Percentiles rank a stretch among this genome's conserved stretches.
Evolutionary conservation across 2,113 vertebrate species (phyloP).

Genomic region (Opisthocomus hoazin): DNA sequence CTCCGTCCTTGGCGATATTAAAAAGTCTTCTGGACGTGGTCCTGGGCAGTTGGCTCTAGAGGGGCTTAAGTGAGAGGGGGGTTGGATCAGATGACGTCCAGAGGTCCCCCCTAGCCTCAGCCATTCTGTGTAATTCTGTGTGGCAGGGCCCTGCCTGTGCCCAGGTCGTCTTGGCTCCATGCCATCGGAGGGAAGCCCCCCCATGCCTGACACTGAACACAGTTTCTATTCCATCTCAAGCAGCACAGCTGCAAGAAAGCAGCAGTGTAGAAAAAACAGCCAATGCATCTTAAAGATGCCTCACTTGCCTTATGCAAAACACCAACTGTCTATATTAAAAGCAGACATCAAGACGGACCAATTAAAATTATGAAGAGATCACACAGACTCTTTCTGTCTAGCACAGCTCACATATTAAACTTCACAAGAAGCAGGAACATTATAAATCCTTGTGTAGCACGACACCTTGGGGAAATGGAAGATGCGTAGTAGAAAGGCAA

Average conservation of each 20-base stretch:
- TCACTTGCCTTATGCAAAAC: neutral
- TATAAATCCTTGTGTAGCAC: neutral
- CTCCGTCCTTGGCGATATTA: neutral
- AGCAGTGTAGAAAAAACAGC: neutral
- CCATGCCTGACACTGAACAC: neutral
- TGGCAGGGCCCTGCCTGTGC: neutral
- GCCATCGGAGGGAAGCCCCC: neutral
- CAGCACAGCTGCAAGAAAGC: neutral
- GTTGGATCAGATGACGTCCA: neutral
- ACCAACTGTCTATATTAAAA: neutral
- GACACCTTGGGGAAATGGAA: neutral
- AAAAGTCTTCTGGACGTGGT: neutral
- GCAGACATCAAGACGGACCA: neutral
- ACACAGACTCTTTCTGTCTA: neutral
- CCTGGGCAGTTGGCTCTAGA: neutral
- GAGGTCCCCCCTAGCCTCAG: neutral
- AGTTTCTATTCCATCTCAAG: neutral
- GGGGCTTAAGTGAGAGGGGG: neutral
- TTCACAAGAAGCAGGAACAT: neutral
- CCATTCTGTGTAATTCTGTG: neutral
- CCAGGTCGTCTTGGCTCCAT: neutral
- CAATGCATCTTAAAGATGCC: neutral
- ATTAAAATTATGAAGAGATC: neutral
- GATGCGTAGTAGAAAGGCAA: neutral
- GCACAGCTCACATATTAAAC: neutral